phyloP scores from a whole-genome alignment of 2,113 vertebrate species.

The Sus scrofa region DNA sequence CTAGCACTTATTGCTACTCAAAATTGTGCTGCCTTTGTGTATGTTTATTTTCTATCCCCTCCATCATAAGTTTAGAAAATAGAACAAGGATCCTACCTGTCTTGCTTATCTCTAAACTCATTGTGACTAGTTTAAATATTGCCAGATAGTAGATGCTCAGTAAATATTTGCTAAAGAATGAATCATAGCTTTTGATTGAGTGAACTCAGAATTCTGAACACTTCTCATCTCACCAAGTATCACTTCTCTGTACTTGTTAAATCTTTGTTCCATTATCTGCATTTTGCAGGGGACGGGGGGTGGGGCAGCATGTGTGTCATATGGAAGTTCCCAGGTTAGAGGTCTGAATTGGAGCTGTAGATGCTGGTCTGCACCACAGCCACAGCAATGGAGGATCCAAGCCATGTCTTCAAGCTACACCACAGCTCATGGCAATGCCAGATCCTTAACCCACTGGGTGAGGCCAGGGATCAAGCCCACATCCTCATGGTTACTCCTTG shows the following conservation, averaged over 20 bases:
- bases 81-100: neutral
- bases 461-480: too few relatives aligned
- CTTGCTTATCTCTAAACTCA: neutral
- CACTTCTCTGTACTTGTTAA: conserved; percentile 1
- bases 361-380: too few relatives aligned
- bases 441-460: too few relatives aligned
- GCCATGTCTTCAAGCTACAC: too few relatives aligned
- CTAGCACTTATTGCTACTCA: neutral
- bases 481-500: too few relatives aligned
- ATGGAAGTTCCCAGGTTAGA: too few relatives aligned
- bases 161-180: conserved; percentile 28
- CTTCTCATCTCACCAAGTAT: neutral
- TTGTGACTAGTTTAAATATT: neutral
- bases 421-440: too few relatives aligned
- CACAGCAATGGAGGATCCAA: too few relatives aligned
- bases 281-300: neutral
- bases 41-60: neutral
- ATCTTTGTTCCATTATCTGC: neutral
- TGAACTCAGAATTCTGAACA: neutral
- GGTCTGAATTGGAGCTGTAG: too few relatives aligned
- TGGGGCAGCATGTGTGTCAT: too few relatives aligned
- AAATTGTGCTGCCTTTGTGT: neutral
- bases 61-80: neutral
- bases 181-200: neutral
- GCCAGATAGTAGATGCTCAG: neutral